Percentiles rank a stretch among this genome's conserved stretches.
Evolutionary conservation across 2,797 vertebrate genomes (phyloP).

Genomic region (Notolabrus celidotus): DNA sequence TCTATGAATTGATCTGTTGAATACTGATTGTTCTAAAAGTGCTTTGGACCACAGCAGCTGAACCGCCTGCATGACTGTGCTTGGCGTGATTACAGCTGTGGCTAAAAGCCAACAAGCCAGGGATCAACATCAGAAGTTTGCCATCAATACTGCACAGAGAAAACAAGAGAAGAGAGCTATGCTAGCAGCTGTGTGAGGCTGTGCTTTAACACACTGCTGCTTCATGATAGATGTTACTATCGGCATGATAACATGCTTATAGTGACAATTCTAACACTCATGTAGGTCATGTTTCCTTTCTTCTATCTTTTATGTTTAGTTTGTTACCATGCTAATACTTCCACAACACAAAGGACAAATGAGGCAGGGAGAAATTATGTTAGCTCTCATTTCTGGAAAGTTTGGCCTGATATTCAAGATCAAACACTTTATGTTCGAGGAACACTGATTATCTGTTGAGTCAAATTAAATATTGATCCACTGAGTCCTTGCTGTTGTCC

Average conservation of each 20-base stretch:
- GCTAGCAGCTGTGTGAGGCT: background rate
- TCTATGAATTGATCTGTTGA: constrained; percentile 44
- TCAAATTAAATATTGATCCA: too few species aligned
- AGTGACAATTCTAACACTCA: background rate
- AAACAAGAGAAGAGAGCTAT: background rate
- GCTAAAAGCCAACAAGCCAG: constrained; percentile 2
- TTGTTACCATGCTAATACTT: too few species aligned
- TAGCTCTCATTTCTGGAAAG: too few species aligned
- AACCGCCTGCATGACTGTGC: constrained; percentile 17
- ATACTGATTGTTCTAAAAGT: constrained; percentile 46
- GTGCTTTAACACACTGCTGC: background rate
- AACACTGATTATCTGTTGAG: too few species aligned
- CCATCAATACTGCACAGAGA: background rate
- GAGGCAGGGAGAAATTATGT: too few species aligned
- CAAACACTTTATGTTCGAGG: too few species aligned
- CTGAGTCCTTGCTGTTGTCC: too few species aligned
- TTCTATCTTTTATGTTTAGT: too few species aligned
- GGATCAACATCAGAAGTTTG: constrained; percentile 22
- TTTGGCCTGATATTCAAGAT: too few species aligned
- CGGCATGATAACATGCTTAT: background rate
- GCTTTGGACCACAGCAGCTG: constrained; percentile 24
- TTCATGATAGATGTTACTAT: background rate
- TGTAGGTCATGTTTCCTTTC: too few species aligned
- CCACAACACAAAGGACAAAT: too few species aligned
- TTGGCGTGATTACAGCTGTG: constrained; percentile 7